Conservation (phyloP, 2,888 invertebrate genomes). For the Apomyelois bistriatella region DNA sequence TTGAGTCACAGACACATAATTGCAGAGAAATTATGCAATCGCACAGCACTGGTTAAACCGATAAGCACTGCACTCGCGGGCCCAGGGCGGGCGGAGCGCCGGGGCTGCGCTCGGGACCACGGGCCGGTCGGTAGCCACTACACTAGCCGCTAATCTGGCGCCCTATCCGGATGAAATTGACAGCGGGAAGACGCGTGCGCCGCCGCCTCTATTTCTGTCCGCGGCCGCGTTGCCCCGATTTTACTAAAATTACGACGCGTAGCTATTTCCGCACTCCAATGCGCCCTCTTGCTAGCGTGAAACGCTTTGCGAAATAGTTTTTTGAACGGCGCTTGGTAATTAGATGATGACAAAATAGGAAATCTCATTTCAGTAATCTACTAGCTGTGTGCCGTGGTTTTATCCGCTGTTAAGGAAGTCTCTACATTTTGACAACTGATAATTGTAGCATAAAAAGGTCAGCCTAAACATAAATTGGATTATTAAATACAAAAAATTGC, state of each 20-base stretch:
- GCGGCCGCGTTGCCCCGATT: conserved; percentile 79
- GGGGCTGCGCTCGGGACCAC: conserved; percentile 21
- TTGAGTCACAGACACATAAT: conserved; percentile 33
- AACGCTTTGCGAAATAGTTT: conserved; percentile 53
- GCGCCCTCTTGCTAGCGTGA: conserved; percentile 56
- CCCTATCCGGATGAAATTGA: conserved; percentile 77
- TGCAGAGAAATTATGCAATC: conserved; percentile 48
- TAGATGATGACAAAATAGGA: neutral
- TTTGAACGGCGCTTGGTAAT: neutral
- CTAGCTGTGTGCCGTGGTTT: too few relatives aligned
- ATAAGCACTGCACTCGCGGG: conserved; percentile 39
- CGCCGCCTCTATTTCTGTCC: conserved; percentile 72
- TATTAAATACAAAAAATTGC: too few relatives aligned
- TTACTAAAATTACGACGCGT: conserved; percentile 76
- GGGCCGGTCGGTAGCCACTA: conserved; percentile 17
- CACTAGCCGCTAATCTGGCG: conserved; percentile 58
- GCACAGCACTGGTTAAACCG: conserved; percentile 25
- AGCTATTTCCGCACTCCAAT: conserved; percentile 77
- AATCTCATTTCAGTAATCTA: neutral
- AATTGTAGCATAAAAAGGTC: too few relatives aligned
- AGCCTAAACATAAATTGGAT: too few relatives aligned
- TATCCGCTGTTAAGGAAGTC: too few relatives aligned
- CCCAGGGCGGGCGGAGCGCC: conserved; percentile 20
- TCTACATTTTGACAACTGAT: too few relatives aligned
- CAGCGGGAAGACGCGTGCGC: conserved; percentile 68